A percentile compares a stretch with the other conserved stretches of the same genome.
Evolutionary conservation across 2,797 vertebrate genomes (phyloP).

Genomic region (Falco berigora): DNA sequence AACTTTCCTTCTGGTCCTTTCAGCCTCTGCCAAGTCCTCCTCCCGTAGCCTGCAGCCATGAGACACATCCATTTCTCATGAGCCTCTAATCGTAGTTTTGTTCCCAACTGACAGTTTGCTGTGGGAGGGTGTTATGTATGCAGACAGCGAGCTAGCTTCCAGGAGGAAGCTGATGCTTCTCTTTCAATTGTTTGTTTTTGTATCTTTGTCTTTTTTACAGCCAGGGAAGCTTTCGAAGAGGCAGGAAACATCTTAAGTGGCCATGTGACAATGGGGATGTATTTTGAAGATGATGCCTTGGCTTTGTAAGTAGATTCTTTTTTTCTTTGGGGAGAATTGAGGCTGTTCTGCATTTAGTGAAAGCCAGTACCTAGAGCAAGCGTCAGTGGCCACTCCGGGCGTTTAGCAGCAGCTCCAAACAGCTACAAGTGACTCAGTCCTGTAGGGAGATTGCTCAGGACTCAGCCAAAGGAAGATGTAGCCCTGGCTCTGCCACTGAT

Average conservation of each 20-base stretch:
- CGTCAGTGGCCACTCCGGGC: neutral
- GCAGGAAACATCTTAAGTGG: slow-evolving; percentile 67
- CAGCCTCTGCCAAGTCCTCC: neutral
- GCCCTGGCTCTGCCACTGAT: neutral
- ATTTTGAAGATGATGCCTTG: slow-evolving; percentile 66
- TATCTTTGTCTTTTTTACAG: slow-evolving; percentile 49
- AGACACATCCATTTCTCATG: neutral
- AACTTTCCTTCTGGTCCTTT: neutral
- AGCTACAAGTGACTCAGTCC: neutral
- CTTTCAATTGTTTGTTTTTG: neutral
- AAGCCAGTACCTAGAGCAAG: neutral
- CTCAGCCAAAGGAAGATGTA: neutral
- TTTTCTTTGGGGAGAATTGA: neutral
- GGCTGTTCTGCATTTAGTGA: neutral
- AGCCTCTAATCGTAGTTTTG: neutral
- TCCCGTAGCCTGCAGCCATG: neutral
- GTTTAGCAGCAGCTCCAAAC: neutral
- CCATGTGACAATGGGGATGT: slow-evolving; percentile 63
- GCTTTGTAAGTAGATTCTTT: slow-evolving; percentile 69
- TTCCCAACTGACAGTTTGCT: neutral
- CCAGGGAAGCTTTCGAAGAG: slow-evolving; percentile 63
- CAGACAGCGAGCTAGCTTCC: neutral
- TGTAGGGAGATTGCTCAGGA: neutral
- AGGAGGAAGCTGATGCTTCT: neutral
- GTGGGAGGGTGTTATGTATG: neutral